Base-by-base conservation (phyloP, 1,140 invertebrate genomes). In the Drosophila subpulchrella region DNA sequence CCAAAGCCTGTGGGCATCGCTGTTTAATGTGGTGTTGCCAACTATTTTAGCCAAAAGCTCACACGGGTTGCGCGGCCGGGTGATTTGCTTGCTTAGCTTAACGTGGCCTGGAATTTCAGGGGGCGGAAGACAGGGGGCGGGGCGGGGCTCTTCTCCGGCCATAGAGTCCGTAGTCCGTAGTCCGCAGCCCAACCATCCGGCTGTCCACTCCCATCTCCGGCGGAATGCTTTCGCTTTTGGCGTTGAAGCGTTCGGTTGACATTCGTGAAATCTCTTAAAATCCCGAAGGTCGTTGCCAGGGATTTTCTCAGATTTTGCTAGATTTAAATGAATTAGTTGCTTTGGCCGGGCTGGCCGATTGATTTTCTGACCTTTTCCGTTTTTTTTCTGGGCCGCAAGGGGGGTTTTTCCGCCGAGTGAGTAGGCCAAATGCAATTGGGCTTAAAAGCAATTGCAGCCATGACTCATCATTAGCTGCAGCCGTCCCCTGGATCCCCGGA, bases 301-400 rank as follows among this genome's bases (percentile, higher is more conserved):
- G 91, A 92, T 92, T 92, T 92, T 92, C 91, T 91, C 76, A 92
- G 91, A 92, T 92, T 92, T 92, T 91, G 91, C 92, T 88, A 92
- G 91, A 92, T 92, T 92, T 92, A 92, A 92, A 92, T 90, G 91
- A 92, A 92, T 92, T 92, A 92, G 91, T 92, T 91, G 90, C 89
- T 90, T 92, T 76, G 67, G 50, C 42, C 68, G 62, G 36, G 34
- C 53, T 20, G 83, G 80, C 79, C 91, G 91, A 92, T 92, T 92
- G 91, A 92, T 92, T 92, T 92, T 92, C 91, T 92, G 91, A 92
- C 91, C 91, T 92, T 92, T 92, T 58, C 73, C 36, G 24, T 74
- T 78, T 55, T 65, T 65, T 60, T 57, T 20, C 4, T 10, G 17
- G 13, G 7, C 38, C 38, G 38, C 38, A 39, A 20, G 20, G 38